These are phyloP conservation scores for Papilio demoleus DNA, from an alignment of 2,888 invertebrate species.

Conservation along the genomic window DNA sequence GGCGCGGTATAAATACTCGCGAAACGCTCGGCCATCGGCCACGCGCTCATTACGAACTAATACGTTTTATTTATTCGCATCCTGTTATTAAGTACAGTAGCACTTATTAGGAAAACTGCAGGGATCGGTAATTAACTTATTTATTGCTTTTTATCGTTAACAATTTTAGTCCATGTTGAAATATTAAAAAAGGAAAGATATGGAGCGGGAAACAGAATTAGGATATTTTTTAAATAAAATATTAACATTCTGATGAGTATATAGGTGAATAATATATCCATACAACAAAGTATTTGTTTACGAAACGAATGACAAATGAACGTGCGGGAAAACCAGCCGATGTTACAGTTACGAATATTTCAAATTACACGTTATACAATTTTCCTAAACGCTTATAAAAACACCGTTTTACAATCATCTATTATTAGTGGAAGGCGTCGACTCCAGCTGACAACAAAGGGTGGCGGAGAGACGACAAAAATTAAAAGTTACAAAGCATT, in stretches of 20 bases:
- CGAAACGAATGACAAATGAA: no score
- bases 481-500: slow-evolving; percentile 82
- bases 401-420: slow-evolving; percentile 75
- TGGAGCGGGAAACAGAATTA: not conserved
- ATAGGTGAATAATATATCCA: no score
- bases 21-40: slow-evolving; percentile 64
- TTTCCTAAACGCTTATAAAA: slow-evolving; percentile 73
- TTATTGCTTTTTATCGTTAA: not conserved
- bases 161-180: not conserved
- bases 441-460: slow-evolving; percentile 70
- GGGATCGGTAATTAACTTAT: not conserved
- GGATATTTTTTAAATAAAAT: no score
- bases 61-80: slow-evolving; percentile 63
- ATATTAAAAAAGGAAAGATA: not conserved
- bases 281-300: no score
- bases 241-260: no score
- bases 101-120: slow-evolving; percentile 14
- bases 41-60: slow-evolving; percentile 77
- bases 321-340: slow-evolving; percentile 56
- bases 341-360: slow-evolving; percentile 62
- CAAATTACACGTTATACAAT: slow-evolving; percentile 72
- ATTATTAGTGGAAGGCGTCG: slow-evolving; percentile 78
- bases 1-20: slow-evolving; percentile 79
- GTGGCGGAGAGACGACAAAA: slow-evolving; percentile 72
- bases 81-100: slow-evolving; percentile 33